Conservation (phyloP, 2,797 vertebrate species). For the Lepilemur septentrionalis region DNA sequence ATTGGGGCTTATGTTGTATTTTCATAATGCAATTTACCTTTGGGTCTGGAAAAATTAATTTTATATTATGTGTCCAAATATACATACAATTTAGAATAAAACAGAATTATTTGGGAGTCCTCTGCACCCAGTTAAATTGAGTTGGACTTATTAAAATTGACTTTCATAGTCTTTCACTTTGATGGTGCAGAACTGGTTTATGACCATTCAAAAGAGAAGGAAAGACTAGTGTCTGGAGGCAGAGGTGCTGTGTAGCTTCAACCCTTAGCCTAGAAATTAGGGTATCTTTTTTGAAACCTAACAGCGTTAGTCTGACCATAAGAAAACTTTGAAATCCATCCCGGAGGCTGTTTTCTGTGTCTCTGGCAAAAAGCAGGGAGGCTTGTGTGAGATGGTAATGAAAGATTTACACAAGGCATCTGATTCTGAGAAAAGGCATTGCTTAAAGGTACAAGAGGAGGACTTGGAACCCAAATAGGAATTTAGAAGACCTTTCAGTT, state of each 20-base stretch:
- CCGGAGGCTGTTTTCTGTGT: neutral
- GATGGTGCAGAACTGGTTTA: neutral
- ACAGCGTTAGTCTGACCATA: neutral
- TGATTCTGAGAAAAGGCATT: slow-evolving; percentile 8
- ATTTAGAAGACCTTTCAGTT: neutral
- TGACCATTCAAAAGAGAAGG: neutral
- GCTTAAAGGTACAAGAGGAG: neutral
- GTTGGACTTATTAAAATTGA: neutral
- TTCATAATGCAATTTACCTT: slow-evolving; percentile 6
- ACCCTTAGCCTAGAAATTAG: neutral
- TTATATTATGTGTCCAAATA: neutral
- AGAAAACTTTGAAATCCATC: neutral
- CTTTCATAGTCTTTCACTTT: neutral
- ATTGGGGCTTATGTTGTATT: neutral
- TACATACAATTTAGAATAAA: neutral
- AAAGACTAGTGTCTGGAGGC: neutral
- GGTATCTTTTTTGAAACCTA: neutral
- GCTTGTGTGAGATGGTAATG: neutral
- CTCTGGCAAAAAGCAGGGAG: neutral
- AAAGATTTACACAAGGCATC: neutral
- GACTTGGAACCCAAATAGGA: neutral
- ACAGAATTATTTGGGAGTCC: neutral
- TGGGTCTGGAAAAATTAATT: neutral
- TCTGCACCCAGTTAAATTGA: neutral
- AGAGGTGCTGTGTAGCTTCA: neutral